Evolutionary conservation across 2,797 vertebrate genomes (phyloP), one percentile per base, ranked within the genome.

Genomic region (Danionella dracula): DNA sequence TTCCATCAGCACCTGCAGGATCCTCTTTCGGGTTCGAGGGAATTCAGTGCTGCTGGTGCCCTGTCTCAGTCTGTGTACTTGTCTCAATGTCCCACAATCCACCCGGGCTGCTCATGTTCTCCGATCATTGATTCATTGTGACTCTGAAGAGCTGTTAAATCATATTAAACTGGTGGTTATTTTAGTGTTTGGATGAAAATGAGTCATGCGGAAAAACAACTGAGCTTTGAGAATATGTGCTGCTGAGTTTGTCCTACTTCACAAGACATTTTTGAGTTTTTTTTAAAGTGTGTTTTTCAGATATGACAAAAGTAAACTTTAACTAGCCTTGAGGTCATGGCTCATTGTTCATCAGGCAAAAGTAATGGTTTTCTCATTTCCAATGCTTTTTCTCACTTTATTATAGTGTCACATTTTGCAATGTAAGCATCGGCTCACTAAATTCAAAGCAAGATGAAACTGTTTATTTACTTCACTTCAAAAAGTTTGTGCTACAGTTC

Each of bases 1-100:
- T 73, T 80, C 72, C 75, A 82, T 80, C 78, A 79, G 67, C 66
- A 68, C 68, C 73, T 74, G 65, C 45, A 73, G 71, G 67, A 71
- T 79, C 72, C 76, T 75, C 76, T 77, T 80, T 82, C 71, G 51
- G 41, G 73, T 78, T 74, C 70, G 58, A 68, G 76, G 75, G 76
- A 74, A 63, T 50, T 67, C 57, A 41, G 60, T 73, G 78, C 68
- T 74, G 45, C 55, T 34, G 34, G 54, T 60, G 41, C 57, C 45
- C 56, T 53, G 44, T 13, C 27, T 71, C 61, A 38, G 60, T 37
- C 34, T 68, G 19, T 12, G 35, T 48, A 58, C 37, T 71, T 46
- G 44, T 17, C 23, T 7, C 8, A 15, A 8, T 15, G 6, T 23
- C 35, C 35, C 21, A 50, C 16, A 62, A 56, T 41, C 27, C 59